A percentile compares a stretch with the other conserved stretches of the same genome.
Conservation (phyloP, 2,888 invertebrate species). For the Serrognathus titanus region DNA sequence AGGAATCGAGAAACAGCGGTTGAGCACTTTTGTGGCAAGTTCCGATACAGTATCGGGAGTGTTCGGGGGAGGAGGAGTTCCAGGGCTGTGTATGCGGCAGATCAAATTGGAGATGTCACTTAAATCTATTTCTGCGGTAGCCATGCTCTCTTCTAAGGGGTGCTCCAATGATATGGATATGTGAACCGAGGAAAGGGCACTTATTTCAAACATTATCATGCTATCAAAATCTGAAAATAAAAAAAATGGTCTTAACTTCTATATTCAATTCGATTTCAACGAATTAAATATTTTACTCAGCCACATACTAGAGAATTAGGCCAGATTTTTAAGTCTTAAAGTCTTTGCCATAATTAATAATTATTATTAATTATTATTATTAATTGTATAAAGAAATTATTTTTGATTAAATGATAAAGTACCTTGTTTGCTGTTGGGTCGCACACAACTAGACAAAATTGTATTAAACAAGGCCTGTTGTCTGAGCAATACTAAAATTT, state of each 20-base stretch:
- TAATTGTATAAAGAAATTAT: neutral
- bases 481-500: conserved; percentile 77
- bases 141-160: conserved; percentile 88
- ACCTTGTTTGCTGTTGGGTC: conserved; percentile 79
- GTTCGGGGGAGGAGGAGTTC: conserved; percentile 42
- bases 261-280: no score
- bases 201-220: conserved; percentile 88
- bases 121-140: conserved; percentile 86
- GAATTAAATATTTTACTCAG: no score
- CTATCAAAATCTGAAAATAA: conserved; percentile 60
- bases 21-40: conserved; percentile 67
- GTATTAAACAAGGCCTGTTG: conserved; percentile 92
- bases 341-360: neutral
- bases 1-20: conserved; percentile 89
- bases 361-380: neutral
- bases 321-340: no score
- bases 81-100: conserved; percentile 70
- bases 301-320: no score
- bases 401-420: conserved; percentile 10
- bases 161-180: conserved; percentile 89
- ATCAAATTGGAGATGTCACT: conserved; percentile 74
- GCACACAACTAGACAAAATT: conserved; percentile 82
- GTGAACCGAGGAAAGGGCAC: conserved; percentile 84
- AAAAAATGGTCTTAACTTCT: neutral
- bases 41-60: conserved; percentile 52